phyloP scores from a whole-genome alignment of 2,888 invertebrate genomes.

The Hanleya hanleyi region DNA sequence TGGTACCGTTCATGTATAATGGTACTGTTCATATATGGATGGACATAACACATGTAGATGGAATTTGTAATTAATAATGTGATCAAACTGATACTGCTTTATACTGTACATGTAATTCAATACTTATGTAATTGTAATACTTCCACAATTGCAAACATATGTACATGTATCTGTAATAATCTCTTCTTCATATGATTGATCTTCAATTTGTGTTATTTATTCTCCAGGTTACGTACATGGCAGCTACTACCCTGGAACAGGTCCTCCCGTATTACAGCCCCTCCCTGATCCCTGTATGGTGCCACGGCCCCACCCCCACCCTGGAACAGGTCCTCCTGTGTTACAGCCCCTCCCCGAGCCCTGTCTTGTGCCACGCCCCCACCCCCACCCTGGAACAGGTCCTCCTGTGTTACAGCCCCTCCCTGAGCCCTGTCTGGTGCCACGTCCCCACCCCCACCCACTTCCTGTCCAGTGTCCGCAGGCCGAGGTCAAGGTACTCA shows the following conservation, averaged over 20 bases:
- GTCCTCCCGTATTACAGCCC: slow-evolving; percentile 37
- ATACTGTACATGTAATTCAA: too few relatives aligned
- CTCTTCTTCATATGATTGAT: neutral
- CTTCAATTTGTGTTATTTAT: slow-evolving; percentile 20
- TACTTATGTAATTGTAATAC: too few relatives aligned
- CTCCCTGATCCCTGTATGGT: slow-evolving; percentile 43
- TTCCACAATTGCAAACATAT: neutral
- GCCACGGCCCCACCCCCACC: too few relatives aligned
- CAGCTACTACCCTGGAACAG: slow-evolving; percentile 41
- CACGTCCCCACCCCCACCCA: slow-evolving; percentile 44
- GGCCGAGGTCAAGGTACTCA: slow-evolving; percentile 41
- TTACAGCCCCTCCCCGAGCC: slow-evolving; percentile 39
- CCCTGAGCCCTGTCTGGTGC: slow-evolving; percentile 43
- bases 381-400: too few relatives aligned
- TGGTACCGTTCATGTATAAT: too few relatives aligned
- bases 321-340: slow-evolving; percentile 38
- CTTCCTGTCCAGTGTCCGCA: slow-evolving; percentile 44
- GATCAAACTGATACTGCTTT: too few relatives aligned
- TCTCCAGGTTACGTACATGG: slow-evolving; percentile 39
- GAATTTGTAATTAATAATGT: neutral
- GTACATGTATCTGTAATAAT: neutral
- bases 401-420: slow-evolving; percentile 41
- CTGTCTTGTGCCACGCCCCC: slow-evolving; percentile 44
- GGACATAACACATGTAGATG: neutral
- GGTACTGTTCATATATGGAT: too few relatives aligned